Evolutionary conservation across 2,113 vertebrate genomes (phyloP).

Genomic region (Poicephalus gulielmi): DNA sequence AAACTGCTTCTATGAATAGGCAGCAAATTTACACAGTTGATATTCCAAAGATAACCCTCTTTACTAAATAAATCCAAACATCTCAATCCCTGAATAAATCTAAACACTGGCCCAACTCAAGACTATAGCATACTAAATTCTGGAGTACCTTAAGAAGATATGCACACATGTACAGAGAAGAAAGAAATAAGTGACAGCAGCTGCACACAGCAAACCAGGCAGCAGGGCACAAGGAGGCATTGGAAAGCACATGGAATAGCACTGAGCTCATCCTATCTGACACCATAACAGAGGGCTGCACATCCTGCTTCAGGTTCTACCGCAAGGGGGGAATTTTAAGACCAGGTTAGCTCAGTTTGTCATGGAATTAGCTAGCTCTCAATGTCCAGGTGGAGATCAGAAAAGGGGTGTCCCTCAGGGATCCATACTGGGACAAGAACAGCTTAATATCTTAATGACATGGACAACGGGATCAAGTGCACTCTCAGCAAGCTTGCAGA

Average conservation of each 20-base stretch:
- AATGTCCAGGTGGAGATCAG: neutral
- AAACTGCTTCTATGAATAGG: neutral
- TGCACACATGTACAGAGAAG: accelerated
- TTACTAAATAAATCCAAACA: neutral
- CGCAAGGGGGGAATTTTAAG: neutral
- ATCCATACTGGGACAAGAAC: neutral
- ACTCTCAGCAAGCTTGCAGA: neutral
- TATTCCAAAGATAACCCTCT: neutral
- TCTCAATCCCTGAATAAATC: neutral
- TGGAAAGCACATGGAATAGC: neutral
- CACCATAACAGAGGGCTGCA: neutral
- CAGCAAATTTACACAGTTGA: neutral
- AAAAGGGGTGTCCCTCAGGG: neutral
- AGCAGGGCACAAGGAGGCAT: neutral
- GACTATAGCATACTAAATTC: neutral
- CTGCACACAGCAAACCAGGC: neutral
- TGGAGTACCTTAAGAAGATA: neutral
- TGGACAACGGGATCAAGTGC: neutral
- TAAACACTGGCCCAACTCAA: neutral
- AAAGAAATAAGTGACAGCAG: neutral
- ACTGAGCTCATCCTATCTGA: neutral
- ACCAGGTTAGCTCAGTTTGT: neutral
- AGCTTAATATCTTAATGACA: neutral
- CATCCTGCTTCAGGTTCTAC: neutral
- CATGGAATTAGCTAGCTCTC: neutral